Conservation (phyloP, 2,888 invertebrate genomes). For the Lumbricus terrestris region DNA sequence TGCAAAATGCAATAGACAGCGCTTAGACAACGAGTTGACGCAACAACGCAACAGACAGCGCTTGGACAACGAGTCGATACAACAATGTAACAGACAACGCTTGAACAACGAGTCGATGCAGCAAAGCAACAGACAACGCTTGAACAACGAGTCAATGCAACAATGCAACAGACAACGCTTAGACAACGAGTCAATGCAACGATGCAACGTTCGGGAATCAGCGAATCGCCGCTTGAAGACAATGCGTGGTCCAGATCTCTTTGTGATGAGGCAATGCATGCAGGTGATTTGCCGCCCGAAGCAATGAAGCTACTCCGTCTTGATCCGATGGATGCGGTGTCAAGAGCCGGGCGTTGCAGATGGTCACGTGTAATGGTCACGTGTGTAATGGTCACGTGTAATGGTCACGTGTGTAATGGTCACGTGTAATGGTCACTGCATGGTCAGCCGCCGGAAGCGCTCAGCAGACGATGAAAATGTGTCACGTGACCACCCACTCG, state of each 20-base stretch:
- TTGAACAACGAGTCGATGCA: background rate
- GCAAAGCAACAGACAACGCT: too few relatives aligned
- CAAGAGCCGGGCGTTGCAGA: background rate
- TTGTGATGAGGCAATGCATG: background rate
- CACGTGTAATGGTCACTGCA: background rate
- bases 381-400: background rate
- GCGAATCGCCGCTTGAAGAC: background rate
- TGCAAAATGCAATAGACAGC: too few relatives aligned
- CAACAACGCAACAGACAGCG: too few relatives aligned
- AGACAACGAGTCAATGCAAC: too few relatives aligned
- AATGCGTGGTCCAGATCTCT: background rate
- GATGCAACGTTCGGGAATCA: background rate
- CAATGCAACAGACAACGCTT: too few relatives aligned
- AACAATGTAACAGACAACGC: too few relatives aligned
- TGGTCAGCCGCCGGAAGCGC: background rate
- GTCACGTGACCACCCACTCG: background rate
- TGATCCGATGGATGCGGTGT: background rate
- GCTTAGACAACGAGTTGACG: too few relatives aligned
- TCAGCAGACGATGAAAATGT: background rate
- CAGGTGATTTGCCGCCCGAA: background rate
- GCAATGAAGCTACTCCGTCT: background rate
- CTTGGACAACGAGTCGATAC: too few relatives aligned
- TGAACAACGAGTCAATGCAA: too few relatives aligned
- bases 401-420: too few relatives aligned
- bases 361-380: background rate